Percentiles rank a stretch among this genome's conserved stretches.
These are phyloP conservation scores for Callitettix versicolor DNA, from an alignment of 1,140 invertebrate genomes.

Conservation along the genomic window DNA sequence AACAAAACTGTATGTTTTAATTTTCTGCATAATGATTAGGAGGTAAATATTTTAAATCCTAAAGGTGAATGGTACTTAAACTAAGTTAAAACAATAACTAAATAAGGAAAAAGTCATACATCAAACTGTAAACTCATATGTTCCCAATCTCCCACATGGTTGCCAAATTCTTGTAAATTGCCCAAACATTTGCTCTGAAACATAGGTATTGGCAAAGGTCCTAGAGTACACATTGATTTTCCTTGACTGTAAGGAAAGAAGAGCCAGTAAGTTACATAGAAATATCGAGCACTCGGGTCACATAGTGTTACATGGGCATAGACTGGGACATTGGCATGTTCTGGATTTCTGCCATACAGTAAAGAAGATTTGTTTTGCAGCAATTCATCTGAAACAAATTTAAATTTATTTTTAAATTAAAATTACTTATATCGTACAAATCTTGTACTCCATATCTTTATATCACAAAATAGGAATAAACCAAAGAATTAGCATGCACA, in stretches of 20 bases:
- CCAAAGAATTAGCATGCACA: no score
- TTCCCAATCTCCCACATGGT: conserved; percentile 56
- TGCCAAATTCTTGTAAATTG: conserved; percentile 43
- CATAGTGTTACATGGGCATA: conserved; percentile 45
- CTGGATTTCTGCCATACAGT: conserved; percentile 46
- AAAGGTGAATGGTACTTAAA: no score
- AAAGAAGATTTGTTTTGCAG: conserved; percentile 43
- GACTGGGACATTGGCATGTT: conserved; percentile 40
- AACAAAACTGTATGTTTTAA: no score
- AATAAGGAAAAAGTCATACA: conserved; percentile 30
- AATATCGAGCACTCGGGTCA: conserved; percentile 26
- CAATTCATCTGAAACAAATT: conserved; percentile 35
- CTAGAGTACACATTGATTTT: conserved; percentile 41
- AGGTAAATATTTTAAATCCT: no score
- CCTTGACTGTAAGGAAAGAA: conserved; percentile 55
- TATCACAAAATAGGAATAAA: no score
- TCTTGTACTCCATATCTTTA: no score
- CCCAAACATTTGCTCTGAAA: conserved; percentile 46
- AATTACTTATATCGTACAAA: no score
- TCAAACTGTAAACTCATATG: conserved; percentile 50
- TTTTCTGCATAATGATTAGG: no score
- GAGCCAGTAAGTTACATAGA: conserved; percentile 56
- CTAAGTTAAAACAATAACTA: no score
- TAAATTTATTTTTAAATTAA: no score
- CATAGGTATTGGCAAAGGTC: conserved; percentile 40